phyloP scores from a whole-genome alignment of 2,113 vertebrate species.

The Marmota monax region DNA sequence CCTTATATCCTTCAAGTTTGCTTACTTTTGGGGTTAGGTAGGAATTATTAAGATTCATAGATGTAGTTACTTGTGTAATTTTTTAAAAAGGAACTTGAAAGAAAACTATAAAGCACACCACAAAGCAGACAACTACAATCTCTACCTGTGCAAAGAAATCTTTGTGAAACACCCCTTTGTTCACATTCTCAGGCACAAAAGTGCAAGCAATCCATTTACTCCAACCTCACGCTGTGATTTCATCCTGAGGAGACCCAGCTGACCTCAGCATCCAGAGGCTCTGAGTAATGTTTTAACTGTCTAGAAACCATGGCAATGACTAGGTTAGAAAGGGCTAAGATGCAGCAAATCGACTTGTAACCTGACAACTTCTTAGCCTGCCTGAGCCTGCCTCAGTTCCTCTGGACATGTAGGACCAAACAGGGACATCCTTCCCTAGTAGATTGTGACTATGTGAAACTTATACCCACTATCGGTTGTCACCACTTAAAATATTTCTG shows the following conservation, averaged over 20 bases:
- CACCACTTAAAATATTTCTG: background rate
- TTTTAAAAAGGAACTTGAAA: background rate
- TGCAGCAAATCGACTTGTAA: background rate
- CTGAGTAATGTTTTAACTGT: background rate
- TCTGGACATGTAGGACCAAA: background rate
- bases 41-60: background rate
- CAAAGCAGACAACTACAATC: background rate
- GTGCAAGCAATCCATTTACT: background rate
- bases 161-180: background rate
- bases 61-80: background rate
- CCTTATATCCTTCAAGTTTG: background rate
- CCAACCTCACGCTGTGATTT: background rate
- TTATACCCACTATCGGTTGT: background rate
- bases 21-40: background rate
- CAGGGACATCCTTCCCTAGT: background rate
- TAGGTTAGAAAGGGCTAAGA: background rate
- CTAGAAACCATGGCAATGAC: background rate
- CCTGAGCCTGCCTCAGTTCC: background rate
- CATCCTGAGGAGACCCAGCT: background rate
- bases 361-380: background rate
- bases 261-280: background rate
- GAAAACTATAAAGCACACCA: background rate
- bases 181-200: background rate
- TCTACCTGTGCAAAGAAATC: background rate
- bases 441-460: background rate